phyloP scores from a whole-genome alignment of 2,888 invertebrate species.

The Tryphoninae sp. region DNA sequence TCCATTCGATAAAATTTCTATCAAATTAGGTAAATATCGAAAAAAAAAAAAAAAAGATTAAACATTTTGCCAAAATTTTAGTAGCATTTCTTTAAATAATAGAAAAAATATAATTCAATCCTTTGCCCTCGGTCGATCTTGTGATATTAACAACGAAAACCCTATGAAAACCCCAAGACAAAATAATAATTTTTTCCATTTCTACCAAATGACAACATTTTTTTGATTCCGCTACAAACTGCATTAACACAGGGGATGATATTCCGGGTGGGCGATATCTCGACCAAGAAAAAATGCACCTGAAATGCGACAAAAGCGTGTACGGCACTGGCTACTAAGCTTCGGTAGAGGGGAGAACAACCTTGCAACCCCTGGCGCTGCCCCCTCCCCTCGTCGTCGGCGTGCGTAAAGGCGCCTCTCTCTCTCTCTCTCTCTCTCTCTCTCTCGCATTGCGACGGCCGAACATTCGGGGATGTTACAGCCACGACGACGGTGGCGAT shows the following conservation, averaged over 20 bases:
- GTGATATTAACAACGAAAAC: no score
- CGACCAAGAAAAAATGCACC: slow-evolving; percentile 33
- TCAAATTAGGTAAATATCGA: no score
- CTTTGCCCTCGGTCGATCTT: no score
- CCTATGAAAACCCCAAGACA: no score
- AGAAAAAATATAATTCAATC: no score
- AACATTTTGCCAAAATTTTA: no score
- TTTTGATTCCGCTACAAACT: neutral
- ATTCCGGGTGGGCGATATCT: neutral
- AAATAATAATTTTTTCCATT: no score
- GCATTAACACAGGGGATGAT: neutral
- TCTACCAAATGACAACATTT: no score
- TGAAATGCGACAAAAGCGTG: slow-evolving; percentile 48
- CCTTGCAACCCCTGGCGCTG: slow-evolving; percentile 74
- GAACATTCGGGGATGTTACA: slow-evolving; percentile 65
- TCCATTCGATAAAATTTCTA: no score
- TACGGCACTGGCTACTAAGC: slow-evolving; percentile 71
- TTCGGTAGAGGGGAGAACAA: slow-evolving; percentile 73
- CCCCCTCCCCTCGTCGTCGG: slow-evolving; percentile 44
- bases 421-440: neutral
- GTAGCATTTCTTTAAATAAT: no score
- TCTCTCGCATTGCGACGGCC: slow-evolving; percentile 51
- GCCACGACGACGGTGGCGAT: slow-evolving; percentile 59
- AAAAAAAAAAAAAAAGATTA: no score
- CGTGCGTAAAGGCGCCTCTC: slow-evolving; percentile 61